Evolutionary conservation across 2,888 invertebrate genomes (phyloP).

Genomic region (Temnothorax rugatulus): DNA sequence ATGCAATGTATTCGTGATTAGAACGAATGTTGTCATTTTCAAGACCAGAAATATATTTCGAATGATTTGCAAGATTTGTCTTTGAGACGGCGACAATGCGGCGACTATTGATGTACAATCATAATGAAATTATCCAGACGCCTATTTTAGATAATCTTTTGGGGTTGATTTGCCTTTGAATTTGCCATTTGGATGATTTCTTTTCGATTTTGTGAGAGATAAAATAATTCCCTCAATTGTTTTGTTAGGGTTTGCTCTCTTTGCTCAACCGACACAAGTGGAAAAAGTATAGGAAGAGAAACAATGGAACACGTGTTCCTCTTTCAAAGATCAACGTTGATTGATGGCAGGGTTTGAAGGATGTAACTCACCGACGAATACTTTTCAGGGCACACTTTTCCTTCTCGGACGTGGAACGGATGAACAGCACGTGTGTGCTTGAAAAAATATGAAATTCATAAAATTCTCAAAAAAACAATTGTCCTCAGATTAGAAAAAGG

Average conservation of each 20-base stretch:
- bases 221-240: background rate
- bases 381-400: constrained; percentile 16
- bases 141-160: background rate
- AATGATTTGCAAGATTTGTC: background rate
- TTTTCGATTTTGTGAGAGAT: background rate
- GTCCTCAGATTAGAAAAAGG: background rate
- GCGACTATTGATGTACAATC: background rate
- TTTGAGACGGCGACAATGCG: background rate
- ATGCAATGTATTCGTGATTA: background rate
- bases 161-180: background rate
- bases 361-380: no score
- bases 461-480: background rate
- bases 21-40: background rate
- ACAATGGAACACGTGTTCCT: background rate
- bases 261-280: background rate
- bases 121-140: no score
- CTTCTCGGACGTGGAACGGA: constrained; percentile 33
- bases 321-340: background rate
- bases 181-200: background rate
- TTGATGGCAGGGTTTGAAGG: background rate
- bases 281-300: background rate
- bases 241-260: constrained; percentile 25
- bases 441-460: background rate
- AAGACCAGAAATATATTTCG: background rate
- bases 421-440: constrained; percentile 59